Evolutionary conservation across 2,113 vertebrate species (phyloP).

Genomic region (Charina bottae): DNA sequence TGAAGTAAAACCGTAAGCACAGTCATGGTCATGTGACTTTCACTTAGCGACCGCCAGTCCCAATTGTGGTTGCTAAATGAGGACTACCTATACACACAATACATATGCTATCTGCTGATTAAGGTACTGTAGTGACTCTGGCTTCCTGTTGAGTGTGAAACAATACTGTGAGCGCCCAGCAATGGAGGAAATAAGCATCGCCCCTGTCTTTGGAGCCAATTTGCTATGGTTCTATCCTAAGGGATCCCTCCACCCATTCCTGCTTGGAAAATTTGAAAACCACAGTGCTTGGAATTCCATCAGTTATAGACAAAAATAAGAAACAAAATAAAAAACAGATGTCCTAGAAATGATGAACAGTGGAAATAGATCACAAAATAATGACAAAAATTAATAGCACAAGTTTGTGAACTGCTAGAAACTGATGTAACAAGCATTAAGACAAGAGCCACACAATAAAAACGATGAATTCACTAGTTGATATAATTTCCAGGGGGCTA

Average conservation of each 20-base stretch:
- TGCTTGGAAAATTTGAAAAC: background rate
- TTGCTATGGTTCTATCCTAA: no score
- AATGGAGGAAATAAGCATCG: no score
- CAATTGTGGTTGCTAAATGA: no score
- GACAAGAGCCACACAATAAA: no score
- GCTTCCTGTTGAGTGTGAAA: background rate
- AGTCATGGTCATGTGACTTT: no score
- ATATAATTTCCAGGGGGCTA: background rate
- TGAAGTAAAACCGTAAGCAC: no score
- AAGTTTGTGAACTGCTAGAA: background rate
- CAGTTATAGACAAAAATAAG: background rate
- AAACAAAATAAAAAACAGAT: background rate
- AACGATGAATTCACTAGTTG: background rate
- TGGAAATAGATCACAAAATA: background rate
- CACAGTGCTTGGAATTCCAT: background rate
- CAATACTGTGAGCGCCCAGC: no score
- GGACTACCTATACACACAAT: no score
- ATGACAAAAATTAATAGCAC: background rate
- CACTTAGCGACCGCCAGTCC: no score
- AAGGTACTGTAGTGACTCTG: background rate
- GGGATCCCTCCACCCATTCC: no score
- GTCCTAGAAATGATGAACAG: background rate
- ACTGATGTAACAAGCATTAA: background rate
- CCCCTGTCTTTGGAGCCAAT: no score
- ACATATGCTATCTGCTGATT: background rate